phyloP scores from a whole-genome alignment of 2,888 invertebrate species.

The Hartigia nigra region DNA sequence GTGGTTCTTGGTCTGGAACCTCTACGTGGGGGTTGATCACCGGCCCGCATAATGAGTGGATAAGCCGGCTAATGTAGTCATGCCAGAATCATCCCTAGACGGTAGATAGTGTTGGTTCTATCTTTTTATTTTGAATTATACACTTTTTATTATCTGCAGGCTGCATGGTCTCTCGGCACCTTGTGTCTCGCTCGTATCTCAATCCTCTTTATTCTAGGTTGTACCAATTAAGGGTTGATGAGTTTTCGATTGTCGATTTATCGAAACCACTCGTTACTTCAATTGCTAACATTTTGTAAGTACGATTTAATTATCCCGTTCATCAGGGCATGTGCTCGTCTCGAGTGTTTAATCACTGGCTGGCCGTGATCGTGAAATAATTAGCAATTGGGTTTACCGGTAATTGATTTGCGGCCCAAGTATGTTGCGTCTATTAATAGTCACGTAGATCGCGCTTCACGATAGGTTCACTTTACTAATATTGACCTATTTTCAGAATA shows the following conservation, averaged over 20 bases:
- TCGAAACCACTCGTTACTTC: background rate
- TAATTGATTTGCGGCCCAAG: background rate
- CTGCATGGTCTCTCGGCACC: background rate
- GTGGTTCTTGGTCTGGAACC: background rate
- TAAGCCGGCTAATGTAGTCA: constrained; percentile 50
- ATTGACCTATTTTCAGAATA: background rate
- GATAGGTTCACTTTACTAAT: background rate
- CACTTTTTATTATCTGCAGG: constrained; percentile 20
- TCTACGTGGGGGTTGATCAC: constrained; percentile 36
- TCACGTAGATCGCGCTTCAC: background rate
- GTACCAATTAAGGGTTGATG: background rate
- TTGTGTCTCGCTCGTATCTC: background rate
- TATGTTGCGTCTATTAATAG: background rate
- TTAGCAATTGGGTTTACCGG: background rate
- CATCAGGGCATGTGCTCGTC: background rate
- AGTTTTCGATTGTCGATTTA: background rate
- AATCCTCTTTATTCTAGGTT: background rate
- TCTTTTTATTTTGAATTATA: constrained; percentile 7
- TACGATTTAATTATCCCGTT: background rate
- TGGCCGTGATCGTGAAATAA: background rate
- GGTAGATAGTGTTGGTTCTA: constrained; percentile 31
- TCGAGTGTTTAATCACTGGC: background rate
- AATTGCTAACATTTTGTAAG: background rate
- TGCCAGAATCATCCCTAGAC: constrained; percentile 37
- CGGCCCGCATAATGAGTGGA: constrained; percentile 50